Evolutionary conservation across 2,113 vertebrate species (phyloP).

Genomic region (Neoarius graeffei): DNA sequence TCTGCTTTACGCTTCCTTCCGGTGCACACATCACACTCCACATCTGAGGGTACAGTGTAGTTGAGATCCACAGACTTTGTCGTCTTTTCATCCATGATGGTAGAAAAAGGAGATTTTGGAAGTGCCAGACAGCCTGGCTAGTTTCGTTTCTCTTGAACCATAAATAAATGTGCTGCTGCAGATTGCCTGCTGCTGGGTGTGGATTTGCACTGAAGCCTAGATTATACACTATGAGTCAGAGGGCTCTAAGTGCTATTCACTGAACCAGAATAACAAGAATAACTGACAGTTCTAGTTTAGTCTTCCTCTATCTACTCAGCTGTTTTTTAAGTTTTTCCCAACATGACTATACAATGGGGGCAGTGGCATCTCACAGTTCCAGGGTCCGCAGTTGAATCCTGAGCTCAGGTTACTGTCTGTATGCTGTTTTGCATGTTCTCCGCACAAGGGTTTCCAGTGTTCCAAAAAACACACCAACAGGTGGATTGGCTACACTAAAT

Average conservation of each 20-base stretch:
- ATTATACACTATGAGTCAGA: conserved; percentile 33
- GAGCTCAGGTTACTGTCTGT: neutral
- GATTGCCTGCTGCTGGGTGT: conserved; percentile 13
- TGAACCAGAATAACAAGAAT: conserved; percentile 17
- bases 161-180: neutral
- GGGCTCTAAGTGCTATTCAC: neutral
- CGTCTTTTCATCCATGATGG: conserved; percentile 23
- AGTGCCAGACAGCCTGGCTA: neutral
- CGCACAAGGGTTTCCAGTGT: neutral
- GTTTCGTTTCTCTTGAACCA: conserved; percentile 44
- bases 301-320: neutral
- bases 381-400: neutral
- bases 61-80: neutral
- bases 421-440: neutral
- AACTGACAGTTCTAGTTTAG: neutral
- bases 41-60: neutral
- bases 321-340: neutral
- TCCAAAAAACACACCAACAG: neutral
- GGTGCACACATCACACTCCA: conserved; percentile 19
- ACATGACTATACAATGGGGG: neutral
- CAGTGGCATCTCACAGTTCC: neutral
- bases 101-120: neutral
- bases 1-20: conserved; percentile 43
- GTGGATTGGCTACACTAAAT: neutral
- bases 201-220: neutral